These are phyloP conservation scores for Drosophila tani DNA, from an alignment of 1,140 invertebrate species.

Conservation along the genomic window DNA sequence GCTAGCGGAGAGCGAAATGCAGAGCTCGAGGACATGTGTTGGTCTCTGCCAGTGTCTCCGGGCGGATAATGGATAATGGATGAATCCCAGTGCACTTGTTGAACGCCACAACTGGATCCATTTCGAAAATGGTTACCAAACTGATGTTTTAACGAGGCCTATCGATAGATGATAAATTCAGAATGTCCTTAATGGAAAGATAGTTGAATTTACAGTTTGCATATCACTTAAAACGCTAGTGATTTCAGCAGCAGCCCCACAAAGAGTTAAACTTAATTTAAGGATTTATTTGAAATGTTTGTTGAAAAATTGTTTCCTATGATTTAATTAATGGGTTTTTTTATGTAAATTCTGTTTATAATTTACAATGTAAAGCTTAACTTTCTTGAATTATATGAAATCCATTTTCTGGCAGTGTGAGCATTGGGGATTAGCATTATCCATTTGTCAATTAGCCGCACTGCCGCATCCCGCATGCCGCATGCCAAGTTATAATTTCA, in stretches of 20 bases:
- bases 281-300: too few relatives aligned
- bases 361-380: too few relatives aligned
- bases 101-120: neutral
- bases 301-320: too few relatives aligned
- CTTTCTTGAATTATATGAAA: neutral
- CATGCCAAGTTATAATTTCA: conserved; percentile 48
- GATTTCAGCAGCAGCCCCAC: too few relatives aligned
- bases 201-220: neutral
- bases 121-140: neutral
- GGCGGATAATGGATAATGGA: conserved; percentile 14
- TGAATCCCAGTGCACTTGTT: conserved; percentile 23
- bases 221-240: too few relatives aligned
- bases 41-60: neutral
- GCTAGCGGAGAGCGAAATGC: too few relatives aligned
- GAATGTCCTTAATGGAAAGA: neutral
- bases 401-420: conserved; percentile 20
- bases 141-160: neutral
- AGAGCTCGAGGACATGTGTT: too few relatives aligned
- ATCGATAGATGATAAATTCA: neutral
- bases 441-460: conserved; percentile 49
- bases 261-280: too few relatives aligned
- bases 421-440: conserved; percentile 21
- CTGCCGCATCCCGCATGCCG: conserved; percentile 24
- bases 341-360: neutral
- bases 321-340: neutral